A percentile compares a stretch with the other conserved stretches of the same genome.
phyloP scores from a whole-genome alignment of 1,140 invertebrate genomes.

The Leptinotarsa lineolata region DNA sequence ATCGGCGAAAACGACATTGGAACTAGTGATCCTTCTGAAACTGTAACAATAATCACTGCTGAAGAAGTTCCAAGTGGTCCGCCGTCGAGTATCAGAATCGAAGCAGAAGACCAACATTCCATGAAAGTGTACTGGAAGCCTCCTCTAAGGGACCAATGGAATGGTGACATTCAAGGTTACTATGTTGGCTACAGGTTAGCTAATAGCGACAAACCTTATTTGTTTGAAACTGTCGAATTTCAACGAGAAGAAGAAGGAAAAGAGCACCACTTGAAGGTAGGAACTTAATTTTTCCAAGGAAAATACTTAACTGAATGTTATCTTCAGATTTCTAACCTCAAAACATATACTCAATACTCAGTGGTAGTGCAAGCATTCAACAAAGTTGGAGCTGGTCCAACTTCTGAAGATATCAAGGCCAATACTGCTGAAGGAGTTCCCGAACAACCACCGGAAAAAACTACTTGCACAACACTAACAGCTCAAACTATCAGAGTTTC shows the following conservation, averaged over 20 bases:
- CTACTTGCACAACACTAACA: conserved; percentile 86
- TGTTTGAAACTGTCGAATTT: conserved; percentile 92
- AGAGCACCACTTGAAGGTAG: conserved; percentile 82
- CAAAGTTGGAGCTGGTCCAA: conserved; percentile 88
- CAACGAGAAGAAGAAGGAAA: conserved; percentile 88
- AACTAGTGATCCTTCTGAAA: conserved; percentile 86
- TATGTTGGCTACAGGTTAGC: conserved; percentile 89
- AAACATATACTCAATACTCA: conserved; percentile 91
- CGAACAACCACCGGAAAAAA: conserved; percentile 89
- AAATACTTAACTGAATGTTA: not conserved
- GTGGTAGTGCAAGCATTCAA: conserved; percentile 96
- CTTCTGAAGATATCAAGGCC: conserved; percentile 85
- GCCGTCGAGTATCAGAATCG: conserved; percentile 81
- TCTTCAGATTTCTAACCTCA: conserved; percentile 51
- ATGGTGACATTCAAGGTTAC: conserved; percentile 89
- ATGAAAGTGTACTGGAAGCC: conserved; percentile 94
- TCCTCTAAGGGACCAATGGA: conserved; percentile 86
- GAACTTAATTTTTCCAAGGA: not conserved
- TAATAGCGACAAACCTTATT: conserved; percentile 85
- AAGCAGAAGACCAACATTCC: conserved; percentile 89
- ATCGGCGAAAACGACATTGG: conserved; percentile 95
- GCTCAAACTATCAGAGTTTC: conserved; percentile 92
- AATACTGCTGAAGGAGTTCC: conserved; percentile 92
- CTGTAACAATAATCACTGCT: conserved; percentile 90
- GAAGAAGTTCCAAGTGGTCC: conserved; percentile 91